Evolutionary conservation across 64 coral and sea anemone species (phyloP).

Genomic region (Montipora foliosa): DNA sequence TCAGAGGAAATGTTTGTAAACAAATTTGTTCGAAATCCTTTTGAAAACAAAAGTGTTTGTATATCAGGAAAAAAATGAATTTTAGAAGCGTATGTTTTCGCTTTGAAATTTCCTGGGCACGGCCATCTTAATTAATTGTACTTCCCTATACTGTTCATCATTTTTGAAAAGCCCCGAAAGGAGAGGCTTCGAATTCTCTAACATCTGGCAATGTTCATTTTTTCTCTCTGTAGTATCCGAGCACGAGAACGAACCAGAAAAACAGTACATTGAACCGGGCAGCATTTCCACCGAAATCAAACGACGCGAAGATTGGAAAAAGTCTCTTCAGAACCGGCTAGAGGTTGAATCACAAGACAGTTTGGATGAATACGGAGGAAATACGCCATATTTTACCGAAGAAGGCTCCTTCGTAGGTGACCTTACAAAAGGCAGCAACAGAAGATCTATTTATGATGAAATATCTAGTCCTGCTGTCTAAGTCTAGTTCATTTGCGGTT

Average conservation of each 20-base stretch:
- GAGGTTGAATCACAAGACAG: slow-evolving; percentile 44
- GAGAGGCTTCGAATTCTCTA: not conserved
- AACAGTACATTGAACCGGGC: not conserved
- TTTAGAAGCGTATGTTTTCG: too few species aligned
- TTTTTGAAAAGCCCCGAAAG: too few species aligned
- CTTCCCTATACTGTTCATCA: too few species aligned
- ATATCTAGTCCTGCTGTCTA: slow-evolving; percentile 12
- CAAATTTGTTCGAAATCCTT: too few species aligned
- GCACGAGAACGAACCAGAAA: slow-evolving; percentile 28
- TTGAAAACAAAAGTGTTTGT: too few species aligned
- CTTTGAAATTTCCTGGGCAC: too few species aligned
- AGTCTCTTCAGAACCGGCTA: not conserved
- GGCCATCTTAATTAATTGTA: too few species aligned
- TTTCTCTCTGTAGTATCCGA: not conserved
- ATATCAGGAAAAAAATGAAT: too few species aligned
- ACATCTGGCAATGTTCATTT: not conserved
- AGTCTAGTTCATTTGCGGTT: too few species aligned
- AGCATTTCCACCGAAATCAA: slow-evolving; percentile 16
- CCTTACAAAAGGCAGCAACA: slow-evolving; percentile 9
- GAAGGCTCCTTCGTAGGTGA: slow-evolving; percentile 76
- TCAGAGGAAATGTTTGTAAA: too few species aligned
- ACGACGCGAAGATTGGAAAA: slow-evolving; percentile 32
- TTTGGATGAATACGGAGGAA: slow-evolving; percentile 64
- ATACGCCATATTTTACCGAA: slow-evolving; percentile 51
- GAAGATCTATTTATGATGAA: slow-evolving; percentile 19